phyloP scores from a whole-genome alignment of 2,797 vertebrate species.

The Melanotaenia nigrans region DNA sequence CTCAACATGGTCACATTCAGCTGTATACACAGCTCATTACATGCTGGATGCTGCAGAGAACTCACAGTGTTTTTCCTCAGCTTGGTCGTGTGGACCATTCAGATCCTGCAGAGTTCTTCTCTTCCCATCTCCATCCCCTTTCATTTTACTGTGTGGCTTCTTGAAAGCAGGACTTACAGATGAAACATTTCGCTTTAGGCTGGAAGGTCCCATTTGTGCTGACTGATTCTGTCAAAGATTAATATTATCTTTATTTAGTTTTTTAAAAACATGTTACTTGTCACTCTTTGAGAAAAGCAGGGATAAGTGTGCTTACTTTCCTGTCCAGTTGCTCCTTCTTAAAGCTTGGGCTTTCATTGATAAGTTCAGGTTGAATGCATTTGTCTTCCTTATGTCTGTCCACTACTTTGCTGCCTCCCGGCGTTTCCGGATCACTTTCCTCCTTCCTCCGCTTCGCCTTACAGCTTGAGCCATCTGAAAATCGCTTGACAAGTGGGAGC shows the following conservation, averaged over 20 bases:
- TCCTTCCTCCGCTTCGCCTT: constrained; percentile 84
- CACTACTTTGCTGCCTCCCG: not conserved
- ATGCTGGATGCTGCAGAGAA: not conserved
- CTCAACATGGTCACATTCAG: not conserved
- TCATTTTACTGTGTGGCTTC: constrained; percentile 40
- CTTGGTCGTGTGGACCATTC: constrained; percentile 60
- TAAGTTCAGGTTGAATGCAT: not conserved
- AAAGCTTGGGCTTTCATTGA: constrained; percentile 13
- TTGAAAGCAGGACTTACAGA: constrained; percentile 57
- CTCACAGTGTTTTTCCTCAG: constrained; percentile 31
- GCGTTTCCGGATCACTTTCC: constrained; percentile 75
- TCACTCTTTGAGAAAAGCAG: not conserved
- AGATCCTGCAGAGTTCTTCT: constrained; percentile 59
- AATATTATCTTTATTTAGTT: not conserved
- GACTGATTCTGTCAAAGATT: constrained; percentile 24
- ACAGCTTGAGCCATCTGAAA: constrained; percentile 38
- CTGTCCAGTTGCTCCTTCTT: not conserved
- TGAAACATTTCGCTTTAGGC: not conserved
- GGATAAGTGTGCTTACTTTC: constrained; percentile 37
- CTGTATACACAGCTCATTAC: not conserved
- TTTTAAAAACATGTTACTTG: not conserved
- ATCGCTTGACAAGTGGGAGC: constrained; percentile 72
- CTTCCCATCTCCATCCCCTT: not conserved
- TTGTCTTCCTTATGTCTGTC: constrained; percentile 1
- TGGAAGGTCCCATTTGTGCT: not conserved